Evolutionary conservation across 2,113 vertebrate species (phyloP), one percentile per base, ranked within the genome.

Genomic region (Halichoeres trimaculatus): DNA sequence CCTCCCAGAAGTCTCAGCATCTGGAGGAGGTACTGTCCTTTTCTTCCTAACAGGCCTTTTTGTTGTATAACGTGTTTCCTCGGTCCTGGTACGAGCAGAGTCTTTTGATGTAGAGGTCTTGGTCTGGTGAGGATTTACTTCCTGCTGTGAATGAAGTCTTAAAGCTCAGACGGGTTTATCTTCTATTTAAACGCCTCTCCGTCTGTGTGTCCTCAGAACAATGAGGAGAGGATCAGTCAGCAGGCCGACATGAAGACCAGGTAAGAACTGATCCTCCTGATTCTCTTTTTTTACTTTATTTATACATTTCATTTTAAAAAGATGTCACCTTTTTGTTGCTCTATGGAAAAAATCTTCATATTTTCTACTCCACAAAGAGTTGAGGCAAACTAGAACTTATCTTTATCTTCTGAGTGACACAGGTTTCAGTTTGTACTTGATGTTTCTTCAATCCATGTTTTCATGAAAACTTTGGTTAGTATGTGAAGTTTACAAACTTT

Each of bases 221-320:
- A 95, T 79, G 95, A 95, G 71, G 95, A 95, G 45, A 92, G 88
- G 40, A 95, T 92, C 91, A 93, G 94, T 80, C 96, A 95, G 75
- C 90, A 96, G 72, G 70, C 95, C 88, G 95, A 96, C 93, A 96
- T 96, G 95, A 97, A 95, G 94, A 95, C 95, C 90, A 97, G 97
- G 97, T 99, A 92, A 91, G 93, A 58, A 11, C 17, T 26, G 1
- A 14, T 19, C 56, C 0, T 3, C 26, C 1, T n/a, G 3, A 9
- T 30, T 40, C 16, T 65, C 3, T 24, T 1, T 24, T 40, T 62
- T 4, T 52, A 4, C 17, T 22, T 58, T 13, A 48, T 45, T 26
- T n/a, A 19, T 10, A 7, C 17, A 13, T 35, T 3, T 30, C 6
- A 30, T 30, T 30, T 6, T 30, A 30, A 30, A 6, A 30, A 30